Percentiles rank a stretch among this genome's conserved stretches.
Conservation (phyloP, 2,797 vertebrate species). For the Oreonectes daqikongensis region DNA sequence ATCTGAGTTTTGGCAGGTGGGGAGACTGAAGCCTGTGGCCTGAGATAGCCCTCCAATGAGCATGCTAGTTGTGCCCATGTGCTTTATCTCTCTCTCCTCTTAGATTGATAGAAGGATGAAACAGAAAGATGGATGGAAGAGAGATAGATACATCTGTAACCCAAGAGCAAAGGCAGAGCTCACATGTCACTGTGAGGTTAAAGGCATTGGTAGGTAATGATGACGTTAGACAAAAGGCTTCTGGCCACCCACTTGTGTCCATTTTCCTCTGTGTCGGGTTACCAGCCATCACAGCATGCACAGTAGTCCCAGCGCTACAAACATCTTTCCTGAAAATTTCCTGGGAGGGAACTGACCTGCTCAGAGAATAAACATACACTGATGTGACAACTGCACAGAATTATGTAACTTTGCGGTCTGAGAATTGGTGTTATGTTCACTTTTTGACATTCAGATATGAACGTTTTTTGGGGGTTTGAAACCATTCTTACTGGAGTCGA, state of each 20-base stretch:
- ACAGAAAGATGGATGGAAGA: slow-evolving; percentile 30
- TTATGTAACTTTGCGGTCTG: slow-evolving; percentile 27
- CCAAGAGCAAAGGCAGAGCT: slow-evolving; percentile 65
- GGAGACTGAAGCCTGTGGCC: slow-evolving; percentile 14
- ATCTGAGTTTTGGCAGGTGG: slow-evolving; percentile 34
- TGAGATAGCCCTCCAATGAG: slow-evolving; percentile 11
- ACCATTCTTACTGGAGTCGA: neutral
- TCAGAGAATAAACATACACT: slow-evolving; percentile 13
- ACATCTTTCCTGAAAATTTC: slow-evolving; percentile 12
- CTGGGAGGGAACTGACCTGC: neutral
- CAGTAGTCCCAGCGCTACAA: slow-evolving; percentile 14
- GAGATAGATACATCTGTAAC: slow-evolving; percentile 66
- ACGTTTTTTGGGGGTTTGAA: neutral
- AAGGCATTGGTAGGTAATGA: slow-evolving; percentile 63
- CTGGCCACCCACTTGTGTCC: slow-evolving; percentile 36
- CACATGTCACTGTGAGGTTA: slow-evolving; percentile 72
- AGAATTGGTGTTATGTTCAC: neutral
- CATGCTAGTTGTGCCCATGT: slow-evolving; percentile 1
- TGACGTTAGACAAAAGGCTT: slow-evolving; percentile 70
- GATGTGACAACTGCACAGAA: slow-evolving; percentile 13
- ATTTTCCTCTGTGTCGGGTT: slow-evolving; percentile 35
- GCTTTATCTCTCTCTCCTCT: slow-evolving; percentile 8
- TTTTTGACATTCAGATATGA: neutral
- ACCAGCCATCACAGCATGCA: slow-evolving; percentile 12
- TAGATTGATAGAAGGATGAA: slow-evolving; percentile 34